These are phyloP conservation scores for Lithophane socia DNA, from an alignment of 2,888 invertebrate genomes.

Conservation along the genomic window DNA sequence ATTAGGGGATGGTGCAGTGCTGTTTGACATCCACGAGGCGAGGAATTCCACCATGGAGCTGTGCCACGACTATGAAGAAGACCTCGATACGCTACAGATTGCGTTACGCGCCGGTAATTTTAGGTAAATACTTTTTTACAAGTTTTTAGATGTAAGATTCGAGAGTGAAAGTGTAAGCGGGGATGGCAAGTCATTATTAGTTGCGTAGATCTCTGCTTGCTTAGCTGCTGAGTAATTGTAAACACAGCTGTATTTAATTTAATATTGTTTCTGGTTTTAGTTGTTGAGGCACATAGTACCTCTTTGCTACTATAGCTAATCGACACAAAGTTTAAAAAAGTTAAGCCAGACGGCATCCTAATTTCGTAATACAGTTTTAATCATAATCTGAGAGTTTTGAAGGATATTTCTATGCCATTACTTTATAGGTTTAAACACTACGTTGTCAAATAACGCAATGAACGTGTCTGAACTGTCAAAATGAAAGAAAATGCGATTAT, in stretches of 20 bases:
- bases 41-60: conserved; percentile 86
- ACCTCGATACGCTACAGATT: conserved; percentile 87
- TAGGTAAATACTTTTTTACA: conserved; percentile 78
- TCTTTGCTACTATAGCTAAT: background rate
- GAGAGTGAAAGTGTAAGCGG: conserved; percentile 51
- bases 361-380: too few relatives aligned
- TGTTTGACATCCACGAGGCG: conserved; percentile 88
- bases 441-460: too few relatives aligned
- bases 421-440: too few relatives aligned
- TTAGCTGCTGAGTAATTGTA: conserved; percentile 24
- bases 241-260: conserved; percentile 23
- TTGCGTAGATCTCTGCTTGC: conserved; percentile 21
- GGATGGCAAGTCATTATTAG: conserved; percentile 23
- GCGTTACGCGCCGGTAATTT: conserved; percentile 89
- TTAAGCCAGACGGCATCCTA: background rate
- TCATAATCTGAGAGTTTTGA: too few relatives aligned
- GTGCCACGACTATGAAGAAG: conserved; percentile 87
- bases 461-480: too few relatives aligned
- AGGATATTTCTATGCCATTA: too few relatives aligned
- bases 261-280: background rate
- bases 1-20: conserved; percentile 82
- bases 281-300: background rate
- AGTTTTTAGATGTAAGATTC: conserved; percentile 39
- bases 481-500: too few relatives aligned
- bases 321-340: background rate